Conservation (phyloP, 2,888 invertebrate species). For the Thymelicus sylvestris region DNA sequence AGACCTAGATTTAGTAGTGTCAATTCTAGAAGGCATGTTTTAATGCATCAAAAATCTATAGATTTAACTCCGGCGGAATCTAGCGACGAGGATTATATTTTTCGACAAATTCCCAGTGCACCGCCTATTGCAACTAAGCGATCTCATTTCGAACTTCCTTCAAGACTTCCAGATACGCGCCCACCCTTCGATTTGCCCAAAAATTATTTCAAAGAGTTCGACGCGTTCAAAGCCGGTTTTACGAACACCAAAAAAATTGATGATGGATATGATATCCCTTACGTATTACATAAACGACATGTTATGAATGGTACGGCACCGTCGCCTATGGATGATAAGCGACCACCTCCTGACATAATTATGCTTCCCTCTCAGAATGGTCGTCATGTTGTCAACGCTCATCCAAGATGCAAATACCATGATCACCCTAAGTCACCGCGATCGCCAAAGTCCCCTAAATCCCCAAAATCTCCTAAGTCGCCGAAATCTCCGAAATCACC, state of each 20-base stretch:
- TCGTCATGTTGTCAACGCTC: slow-evolving; percentile 74
- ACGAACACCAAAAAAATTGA: slow-evolving; percentile 80
- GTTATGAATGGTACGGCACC: slow-evolving; percentile 93
- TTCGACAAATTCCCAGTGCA: slow-evolving; percentile 90
- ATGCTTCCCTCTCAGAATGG: slow-evolving; percentile 78
- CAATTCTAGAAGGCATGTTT: slow-evolving; percentile 89
- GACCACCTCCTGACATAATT: slow-evolving; percentile 75
- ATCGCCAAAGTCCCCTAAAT: slow-evolving; percentile 85
- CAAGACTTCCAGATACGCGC: slow-evolving; percentile 84
- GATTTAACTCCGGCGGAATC: slow-evolving; percentile 94
- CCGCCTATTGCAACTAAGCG: slow-evolving; percentile 89
- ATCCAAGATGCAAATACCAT: slow-evolving; percentile 78
- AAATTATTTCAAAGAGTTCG: slow-evolving; percentile 89
- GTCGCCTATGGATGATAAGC: slow-evolving; percentile 78
- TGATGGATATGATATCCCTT: slow-evolving; percentile 91
- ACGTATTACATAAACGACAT: slow-evolving; percentile 93
- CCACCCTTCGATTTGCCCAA: slow-evolving; percentile 89
- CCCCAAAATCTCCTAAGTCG: slow-evolving; percentile 87
- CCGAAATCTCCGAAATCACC: slow-evolving; percentile 86
- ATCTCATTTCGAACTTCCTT: slow-evolving; percentile 88
- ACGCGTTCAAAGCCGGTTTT: slow-evolving; percentile 82
- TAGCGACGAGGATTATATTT: slow-evolving; percentile 92
- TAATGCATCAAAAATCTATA: slow-evolving; percentile 94
- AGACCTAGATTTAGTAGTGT: slow-evolving; percentile 89
- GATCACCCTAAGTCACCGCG: slow-evolving; percentile 81